Evolutionary conservation across 2,888 invertebrate species (phyloP).

Genomic region (Isoperla grammatica): DNA sequence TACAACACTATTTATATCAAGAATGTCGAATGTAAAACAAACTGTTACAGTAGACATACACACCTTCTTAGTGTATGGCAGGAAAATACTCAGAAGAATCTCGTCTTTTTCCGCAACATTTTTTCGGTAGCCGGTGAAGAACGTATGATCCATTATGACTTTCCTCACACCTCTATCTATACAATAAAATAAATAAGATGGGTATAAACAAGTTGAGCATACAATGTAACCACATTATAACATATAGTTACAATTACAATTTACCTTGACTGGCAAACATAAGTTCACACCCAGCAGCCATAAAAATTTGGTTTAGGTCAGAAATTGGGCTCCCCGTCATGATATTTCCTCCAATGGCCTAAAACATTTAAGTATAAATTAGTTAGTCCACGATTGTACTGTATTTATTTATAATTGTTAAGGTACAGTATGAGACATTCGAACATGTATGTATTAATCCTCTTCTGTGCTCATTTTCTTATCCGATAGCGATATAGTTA

Average conservation of each 20-base stretch:
- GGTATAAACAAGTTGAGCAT: background rate
- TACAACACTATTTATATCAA: too few relatives aligned
- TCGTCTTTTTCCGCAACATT: slow-evolving; percentile 70
- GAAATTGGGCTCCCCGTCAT: slow-evolving; percentile 96
- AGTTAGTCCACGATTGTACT: too few relatives aligned
- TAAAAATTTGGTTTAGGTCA: slow-evolving; percentile 87
- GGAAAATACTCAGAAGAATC: slow-evolving; percentile 68
- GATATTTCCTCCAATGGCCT: slow-evolving; percentile 87
- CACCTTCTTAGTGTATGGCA: slow-evolving; percentile 64
- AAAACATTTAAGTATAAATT: too few relatives aligned
- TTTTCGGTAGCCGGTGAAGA: slow-evolving; percentile 82
- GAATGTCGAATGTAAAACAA: too few relatives aligned
- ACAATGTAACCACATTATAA: background rate
- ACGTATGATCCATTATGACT: slow-evolving; percentile 65
- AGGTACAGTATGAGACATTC: too few relatives aligned
- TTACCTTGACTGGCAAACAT: slow-evolving; percentile 53
- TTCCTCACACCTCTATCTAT: slow-evolving; percentile 49
- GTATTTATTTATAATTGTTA: too few relatives aligned
- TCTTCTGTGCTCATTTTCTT: too few relatives aligned
- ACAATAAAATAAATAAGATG: background rate
- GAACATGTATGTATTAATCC: too few relatives aligned
- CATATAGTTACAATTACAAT: too few relatives aligned
- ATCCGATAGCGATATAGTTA: too few relatives aligned
- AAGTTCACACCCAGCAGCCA: slow-evolving; percentile 66
- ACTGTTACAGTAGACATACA: too few relatives aligned